Base-by-base conservation (phyloP, 2,797 vertebrate species). In the Coccyzus lansbergi region DNA sequence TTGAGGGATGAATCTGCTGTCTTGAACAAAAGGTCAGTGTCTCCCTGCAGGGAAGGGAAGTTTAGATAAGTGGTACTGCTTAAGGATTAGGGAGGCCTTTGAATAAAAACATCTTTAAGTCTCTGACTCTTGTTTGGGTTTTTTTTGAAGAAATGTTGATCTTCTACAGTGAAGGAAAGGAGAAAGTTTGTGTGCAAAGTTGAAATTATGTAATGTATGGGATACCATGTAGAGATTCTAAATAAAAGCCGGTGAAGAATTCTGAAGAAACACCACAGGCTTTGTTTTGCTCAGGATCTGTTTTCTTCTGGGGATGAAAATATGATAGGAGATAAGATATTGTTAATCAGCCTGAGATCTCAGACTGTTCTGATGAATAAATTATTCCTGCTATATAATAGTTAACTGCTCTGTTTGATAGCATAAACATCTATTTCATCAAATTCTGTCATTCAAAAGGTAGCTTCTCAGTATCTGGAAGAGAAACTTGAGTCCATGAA, bases 11-110 rank as follows among this genome's bases (percentile, higher is more conserved):
- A 78, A 65, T 84, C 44, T 76, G 12, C 62, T 84, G 21, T 74
- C 44, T 76, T 60, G 83, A 92, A 49, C 40, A 90, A 92, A 90
- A 93, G 59, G 64, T 90, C 71, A 67, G 22, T 20, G 40, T 82
- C 29, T 94, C 19, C 74, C 64, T 81, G 77, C 31, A 67, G 86
- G 55, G 17, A 92, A 65, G 68, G 71, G 46, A 74, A 83, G 20
- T 72, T 80, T 55, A 79, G 55, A 67, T 72, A 86, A 76, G 82
- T 67, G 44, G 14, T 82, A 44, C 31, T 84, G 36, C 52, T 70
- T 59, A 82, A 74, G 34, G 51, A 59, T 69, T 88, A 72, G 8
- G 19, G 25, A 4, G 83, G 29, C 44, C 59, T 82, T 91, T 93
- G 83, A 75, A 65, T 71, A 82, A 86, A 92, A 92, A 67, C 17